These are phyloP conservation scores for Cryptotis parvus DNA, from an alignment of 2,113 vertebrate species.

Conservation along the genomic window DNA sequence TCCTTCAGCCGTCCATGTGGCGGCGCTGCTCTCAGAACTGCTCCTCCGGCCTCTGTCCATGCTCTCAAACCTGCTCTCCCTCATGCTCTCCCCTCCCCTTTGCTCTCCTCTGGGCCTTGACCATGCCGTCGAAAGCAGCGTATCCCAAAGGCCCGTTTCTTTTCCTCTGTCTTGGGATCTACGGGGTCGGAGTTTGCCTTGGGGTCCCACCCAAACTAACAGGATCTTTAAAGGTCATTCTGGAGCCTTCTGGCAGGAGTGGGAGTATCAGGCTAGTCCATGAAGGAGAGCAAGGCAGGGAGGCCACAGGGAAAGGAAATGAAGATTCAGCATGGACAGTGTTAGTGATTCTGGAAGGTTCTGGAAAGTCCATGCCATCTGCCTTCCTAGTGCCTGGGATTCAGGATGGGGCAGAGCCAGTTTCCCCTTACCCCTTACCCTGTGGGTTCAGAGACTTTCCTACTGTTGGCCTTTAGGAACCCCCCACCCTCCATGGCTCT, in stretches of 20 bases:
- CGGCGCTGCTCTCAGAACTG: not conserved
- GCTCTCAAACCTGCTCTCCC: too few relatives aligned
- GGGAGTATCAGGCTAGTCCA: not conserved
- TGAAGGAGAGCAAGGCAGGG: not conserved
- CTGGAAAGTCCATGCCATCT: not conserved
- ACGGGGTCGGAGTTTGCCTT: not conserved
- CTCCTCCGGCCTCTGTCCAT: not conserved
- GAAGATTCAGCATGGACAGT: not conserved
- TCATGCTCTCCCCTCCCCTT: not conserved
- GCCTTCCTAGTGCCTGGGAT: not conserved
- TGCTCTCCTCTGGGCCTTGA: not conserved
- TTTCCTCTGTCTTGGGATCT: not conserved
- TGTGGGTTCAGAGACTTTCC: not conserved
- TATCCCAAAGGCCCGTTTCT: not conserved
- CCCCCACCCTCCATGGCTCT: not conserved
- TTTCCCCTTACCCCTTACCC: conserved; percentile 26
- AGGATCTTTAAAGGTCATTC: not conserved
- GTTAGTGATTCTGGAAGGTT: conserved; percentile 13
- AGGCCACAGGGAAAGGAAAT: not conserved
- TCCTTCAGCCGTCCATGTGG: not conserved
- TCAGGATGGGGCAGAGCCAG: not conserved
- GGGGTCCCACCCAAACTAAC: not conserved
- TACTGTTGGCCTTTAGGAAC: not conserved
- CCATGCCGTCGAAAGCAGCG: not conserved
- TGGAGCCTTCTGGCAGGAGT: not conserved